Evolutionary conservation across 1,140 invertebrate species (phyloP).

Genomic region (Choristoneura fumiferana): DNA sequence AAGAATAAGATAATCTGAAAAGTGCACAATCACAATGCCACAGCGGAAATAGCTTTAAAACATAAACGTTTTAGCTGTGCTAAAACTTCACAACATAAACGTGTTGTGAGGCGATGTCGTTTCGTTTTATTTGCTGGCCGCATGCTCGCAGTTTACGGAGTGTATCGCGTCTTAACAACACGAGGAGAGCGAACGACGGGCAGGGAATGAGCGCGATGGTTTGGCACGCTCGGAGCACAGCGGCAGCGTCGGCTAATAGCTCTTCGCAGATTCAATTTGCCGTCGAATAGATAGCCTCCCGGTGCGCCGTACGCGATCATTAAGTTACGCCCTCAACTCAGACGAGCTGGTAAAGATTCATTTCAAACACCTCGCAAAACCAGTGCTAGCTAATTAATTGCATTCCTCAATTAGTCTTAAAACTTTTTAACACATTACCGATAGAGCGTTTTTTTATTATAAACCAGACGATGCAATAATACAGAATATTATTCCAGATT

Average conservation of each 20-base stretch:
- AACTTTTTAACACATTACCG: too few relatives aligned
- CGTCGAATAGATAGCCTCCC: slow-evolving; percentile 59
- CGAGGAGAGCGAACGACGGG: slow-evolving; percentile 32
- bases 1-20: too few relatives aligned
- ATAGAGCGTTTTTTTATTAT: too few relatives aligned
- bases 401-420: slow-evolving; percentile 24
- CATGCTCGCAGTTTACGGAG: slow-evolving; percentile 29
- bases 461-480: too few relatives aligned
- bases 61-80: not conserved
- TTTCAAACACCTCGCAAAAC: slow-evolving; percentile 39
- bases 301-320: slow-evolving; percentile 58
- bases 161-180: slow-evolving; percentile 31
- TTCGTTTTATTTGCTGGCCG: slow-evolving; percentile 15
- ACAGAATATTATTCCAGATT: too few relatives aligned
- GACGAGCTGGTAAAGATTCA: slow-evolving; percentile 36
- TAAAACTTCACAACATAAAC: slow-evolving; percentile 9
- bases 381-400: slow-evolving; percentile 33
- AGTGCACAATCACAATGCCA: too few relatives aligned
- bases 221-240: slow-evolving; percentile 38
- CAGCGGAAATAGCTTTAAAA: too few relatives aligned
- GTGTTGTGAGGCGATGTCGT: slow-evolving; percentile 16
- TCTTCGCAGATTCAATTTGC: slow-evolving; percentile 70
- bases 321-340: slow-evolving; percentile 54
- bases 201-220: slow-evolving; percentile 43
- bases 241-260: slow-evolving; percentile 64